Percentiles rank a stretch among this genome's conserved stretches.
Conservation (phyloP, 2,888 invertebrate genomes). For the Creontiades dilutus region DNA sequence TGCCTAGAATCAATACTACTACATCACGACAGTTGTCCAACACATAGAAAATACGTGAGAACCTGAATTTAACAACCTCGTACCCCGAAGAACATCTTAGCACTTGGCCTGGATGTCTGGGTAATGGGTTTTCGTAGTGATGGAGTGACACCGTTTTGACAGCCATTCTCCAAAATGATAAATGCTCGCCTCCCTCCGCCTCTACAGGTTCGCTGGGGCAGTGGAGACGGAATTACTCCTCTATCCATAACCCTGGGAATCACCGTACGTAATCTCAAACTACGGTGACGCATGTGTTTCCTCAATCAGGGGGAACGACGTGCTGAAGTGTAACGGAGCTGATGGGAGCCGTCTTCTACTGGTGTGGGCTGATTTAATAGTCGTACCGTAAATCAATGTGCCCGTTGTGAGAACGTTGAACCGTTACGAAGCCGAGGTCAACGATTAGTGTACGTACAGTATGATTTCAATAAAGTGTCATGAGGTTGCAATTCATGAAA, state of each 20-base stretch:
- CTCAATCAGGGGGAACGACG: conserved; percentile 5
- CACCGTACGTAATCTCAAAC: neutral
- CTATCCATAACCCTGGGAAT: conserved; percentile 10
- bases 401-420: neutral
- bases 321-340: conserved; percentile 3
- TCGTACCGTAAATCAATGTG: neutral
- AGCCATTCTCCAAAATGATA: conserved; percentile 63
- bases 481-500: too few species aligned
- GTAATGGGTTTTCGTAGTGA: conserved; percentile 61
- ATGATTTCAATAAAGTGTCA: too few species aligned
- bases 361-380: neutral
- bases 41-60: too few species aligned
- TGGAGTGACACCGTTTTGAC: conserved; percentile 62
- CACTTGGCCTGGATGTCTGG: neutral
- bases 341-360: neutral
- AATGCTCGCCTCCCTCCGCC: conserved; percentile 18
- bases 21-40: too few species aligned
- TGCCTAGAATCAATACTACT: too few species aligned
- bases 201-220: neutral
- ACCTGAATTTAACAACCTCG: neutral
- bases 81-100: neutral
- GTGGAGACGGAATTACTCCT: neutral
- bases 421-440: too few species aligned
- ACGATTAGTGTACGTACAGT: too few species aligned
- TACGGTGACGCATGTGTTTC: conserved; percentile 30